Conservation (phyloP, 2,113 vertebrate genomes). For the Neolamprologus brichardi region DNA sequence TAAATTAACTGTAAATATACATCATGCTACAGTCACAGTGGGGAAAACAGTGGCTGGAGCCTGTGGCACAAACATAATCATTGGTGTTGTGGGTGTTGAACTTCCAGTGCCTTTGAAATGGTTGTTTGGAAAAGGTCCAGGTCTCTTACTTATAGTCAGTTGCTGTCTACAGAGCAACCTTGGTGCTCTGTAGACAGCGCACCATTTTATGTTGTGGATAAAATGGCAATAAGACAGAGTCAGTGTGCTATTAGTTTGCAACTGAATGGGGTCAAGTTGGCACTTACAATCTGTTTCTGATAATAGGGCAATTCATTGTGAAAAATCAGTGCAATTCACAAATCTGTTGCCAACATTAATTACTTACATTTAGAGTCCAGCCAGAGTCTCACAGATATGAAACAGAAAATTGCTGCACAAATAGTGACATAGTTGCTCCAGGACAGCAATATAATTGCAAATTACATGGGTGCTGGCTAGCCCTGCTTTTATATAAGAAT, state of each 20-base stretch:
- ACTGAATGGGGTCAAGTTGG: not conserved
- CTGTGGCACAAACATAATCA: not conserved
- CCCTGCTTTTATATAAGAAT: not conserved
- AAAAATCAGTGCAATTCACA: not conserved
- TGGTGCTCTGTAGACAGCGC: not conserved
- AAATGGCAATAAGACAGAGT: not conserved
- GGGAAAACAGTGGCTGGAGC: not conserved
- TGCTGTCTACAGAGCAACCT: not conserved
- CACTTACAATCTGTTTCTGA: not conserved
- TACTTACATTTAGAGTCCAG: not conserved
- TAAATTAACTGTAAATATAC: not conserved
- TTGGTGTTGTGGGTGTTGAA: not conserved
- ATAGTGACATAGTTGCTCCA: not conserved
- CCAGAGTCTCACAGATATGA: not conserved
- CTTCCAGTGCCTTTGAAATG: not conserved
- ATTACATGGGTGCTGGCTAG: not conserved
- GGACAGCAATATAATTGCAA: not conserved
- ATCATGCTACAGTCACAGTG: not conserved
- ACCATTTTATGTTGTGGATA: not conserved
- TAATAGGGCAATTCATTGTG: not conserved
- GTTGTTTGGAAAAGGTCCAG: not conserved
- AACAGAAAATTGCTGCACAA: not conserved
- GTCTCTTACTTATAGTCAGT: not conserved
- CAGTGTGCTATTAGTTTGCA: not conserved
- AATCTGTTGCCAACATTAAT: not conserved